A percentile compares a stretch with the other conserved stretches of the same genome.
Conservation (phyloP, 2,113 vertebrate genomes). For the Cranoglanis bouderius region DNA sequence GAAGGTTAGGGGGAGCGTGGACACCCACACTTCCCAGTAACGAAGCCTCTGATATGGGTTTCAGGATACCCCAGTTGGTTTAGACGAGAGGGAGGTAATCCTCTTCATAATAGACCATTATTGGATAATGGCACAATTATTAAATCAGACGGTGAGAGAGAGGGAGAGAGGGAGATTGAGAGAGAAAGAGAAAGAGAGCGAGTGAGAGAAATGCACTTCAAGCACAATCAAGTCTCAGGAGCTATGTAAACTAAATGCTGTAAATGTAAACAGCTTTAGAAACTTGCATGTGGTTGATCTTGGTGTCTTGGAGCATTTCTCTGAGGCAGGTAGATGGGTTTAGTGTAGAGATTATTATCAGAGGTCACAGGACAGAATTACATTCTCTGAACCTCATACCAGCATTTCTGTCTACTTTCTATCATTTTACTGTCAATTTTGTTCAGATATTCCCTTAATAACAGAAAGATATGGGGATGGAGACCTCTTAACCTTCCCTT, state of each 20-base stretch:
- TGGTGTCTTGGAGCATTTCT: neutral
- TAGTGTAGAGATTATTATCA: neutral
- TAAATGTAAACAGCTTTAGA: neutral
- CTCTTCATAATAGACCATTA: slow-evolving; percentile 20
- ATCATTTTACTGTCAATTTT: neutral
- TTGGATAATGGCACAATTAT: slow-evolving; percentile 26
- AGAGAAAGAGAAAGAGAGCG: neutral
- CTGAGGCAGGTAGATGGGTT: neutral
- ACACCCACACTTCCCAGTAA: neutral
- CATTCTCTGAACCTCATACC: neutral
- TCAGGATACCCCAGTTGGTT: neutral
- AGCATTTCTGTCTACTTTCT: neutral
- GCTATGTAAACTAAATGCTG: neutral
- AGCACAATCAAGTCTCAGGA: neutral
- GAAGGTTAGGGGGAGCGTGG: neutral
- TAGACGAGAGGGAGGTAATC: neutral
- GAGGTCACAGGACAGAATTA: neutral
- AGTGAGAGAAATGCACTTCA: neutral
- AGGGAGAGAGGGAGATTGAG: neutral
- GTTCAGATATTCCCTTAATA: neutral
- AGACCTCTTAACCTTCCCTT: neutral
- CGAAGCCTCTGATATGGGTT: neutral
- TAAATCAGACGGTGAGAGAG: slow-evolving; percentile 1
- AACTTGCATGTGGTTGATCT: neutral
- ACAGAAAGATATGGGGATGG: neutral